phyloP scores from a whole-genome alignment of 2,797 vertebrate species.

The Sebastolobus alascanus region DNA sequence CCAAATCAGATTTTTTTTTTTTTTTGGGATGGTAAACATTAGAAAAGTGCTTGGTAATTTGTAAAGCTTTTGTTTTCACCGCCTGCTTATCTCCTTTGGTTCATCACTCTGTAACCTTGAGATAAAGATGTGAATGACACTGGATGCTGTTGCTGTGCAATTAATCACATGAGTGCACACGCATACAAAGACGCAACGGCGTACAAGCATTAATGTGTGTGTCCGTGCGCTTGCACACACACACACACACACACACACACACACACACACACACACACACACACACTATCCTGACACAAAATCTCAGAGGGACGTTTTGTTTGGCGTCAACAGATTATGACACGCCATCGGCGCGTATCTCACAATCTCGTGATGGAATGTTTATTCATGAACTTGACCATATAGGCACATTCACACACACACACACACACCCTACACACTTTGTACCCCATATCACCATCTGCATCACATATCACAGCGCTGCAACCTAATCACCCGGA shows the following conservation, averaged over 20 bases:
- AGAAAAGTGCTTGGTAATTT: slow-evolving; percentile 55
- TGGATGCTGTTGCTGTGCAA: slow-evolving; percentile 65
- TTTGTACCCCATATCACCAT: slow-evolving; percentile 45
- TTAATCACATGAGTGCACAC: slow-evolving; percentile 67
- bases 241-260: background rate
- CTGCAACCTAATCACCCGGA: slow-evolving; percentile 70
- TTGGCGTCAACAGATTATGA: slow-evolving; percentile 71
- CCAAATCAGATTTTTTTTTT: slow-evolving; percentile 33
- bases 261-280: background rate
- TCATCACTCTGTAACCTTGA: slow-evolving; percentile 80
- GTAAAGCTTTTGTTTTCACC: slow-evolving; percentile 63
- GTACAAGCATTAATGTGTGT: background rate
- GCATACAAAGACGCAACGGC: background rate
- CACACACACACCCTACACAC: background rate
- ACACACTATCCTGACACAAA: slow-evolving; percentile 42
- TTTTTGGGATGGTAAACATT: slow-evolving; percentile 27
- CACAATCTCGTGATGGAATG: slow-evolving; percentile 54
- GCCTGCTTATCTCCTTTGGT: slow-evolving; percentile 67
- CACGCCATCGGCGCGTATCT: slow-evolving; percentile 35
- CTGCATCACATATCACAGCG: slow-evolving; percentile 55
- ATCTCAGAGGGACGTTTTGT: slow-evolving; percentile 66
- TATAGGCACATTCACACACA: slow-evolving; percentile 32
- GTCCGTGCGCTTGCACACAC: background rate
- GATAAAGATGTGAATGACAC: slow-evolving; percentile 76
- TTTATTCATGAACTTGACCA: slow-evolving; percentile 71